Conservation (phyloP, 2,797 vertebrate species). For the Rousettus madagascariensis region DNA sequence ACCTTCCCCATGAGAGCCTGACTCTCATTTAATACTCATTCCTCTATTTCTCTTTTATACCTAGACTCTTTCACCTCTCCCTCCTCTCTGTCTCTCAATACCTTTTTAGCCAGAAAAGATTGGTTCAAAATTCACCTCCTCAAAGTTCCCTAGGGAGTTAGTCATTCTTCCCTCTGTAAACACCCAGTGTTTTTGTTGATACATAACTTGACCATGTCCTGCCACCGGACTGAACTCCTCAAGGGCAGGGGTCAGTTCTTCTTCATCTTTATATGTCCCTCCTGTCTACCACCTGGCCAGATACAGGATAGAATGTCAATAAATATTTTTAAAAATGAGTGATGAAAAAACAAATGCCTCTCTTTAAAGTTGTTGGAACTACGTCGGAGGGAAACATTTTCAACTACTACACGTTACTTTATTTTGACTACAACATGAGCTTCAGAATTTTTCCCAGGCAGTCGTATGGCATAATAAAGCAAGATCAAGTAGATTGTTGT, state of each 20-base stretch:
- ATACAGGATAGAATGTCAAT: neutral
- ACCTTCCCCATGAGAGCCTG: no score
- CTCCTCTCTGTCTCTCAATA: neutral
- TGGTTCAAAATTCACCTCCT: neutral
- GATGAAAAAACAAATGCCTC: neutral
- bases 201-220: neutral
- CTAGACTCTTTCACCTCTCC: no score
- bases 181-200: neutral
- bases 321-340: neutral
- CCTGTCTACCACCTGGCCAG: neutral
- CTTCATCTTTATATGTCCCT: neutral
- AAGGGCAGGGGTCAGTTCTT: neutral
- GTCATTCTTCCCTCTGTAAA: neutral
- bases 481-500: constrained; percentile 10
- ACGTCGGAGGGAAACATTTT: neutral
- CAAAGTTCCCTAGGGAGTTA: neutral
- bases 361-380: neutral
- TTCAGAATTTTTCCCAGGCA: neutral
- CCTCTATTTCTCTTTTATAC: neutral
- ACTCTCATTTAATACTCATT: neutral
- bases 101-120: neutral
- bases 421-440: constrained; percentile 5
- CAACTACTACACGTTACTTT: neutral
- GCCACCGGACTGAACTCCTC: neutral
- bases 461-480: neutral